Evolutionary conservation across 92 coral and sea anemone genomes (phyloP), one percentile per base, ranked within the genome.

Genomic region (Diadumene lineata): DNA sequence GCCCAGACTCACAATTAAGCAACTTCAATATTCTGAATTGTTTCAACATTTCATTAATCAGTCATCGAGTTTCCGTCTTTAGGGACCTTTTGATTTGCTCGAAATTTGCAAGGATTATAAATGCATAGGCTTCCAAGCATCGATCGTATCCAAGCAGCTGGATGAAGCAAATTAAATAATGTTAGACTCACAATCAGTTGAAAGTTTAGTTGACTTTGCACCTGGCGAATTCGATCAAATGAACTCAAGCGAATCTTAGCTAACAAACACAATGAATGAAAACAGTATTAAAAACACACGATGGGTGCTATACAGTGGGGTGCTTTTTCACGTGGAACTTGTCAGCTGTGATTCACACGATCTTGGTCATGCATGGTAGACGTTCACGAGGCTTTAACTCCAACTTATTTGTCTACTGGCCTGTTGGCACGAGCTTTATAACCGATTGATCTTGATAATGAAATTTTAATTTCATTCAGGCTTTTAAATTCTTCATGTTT

Each of bases 291-390:
- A 29, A 26, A n/a, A n/a, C n/a, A n/a, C n/a, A 62, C 43, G 31
- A 2, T 53, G 16, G 18, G 43, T 13, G 10, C 18, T 43, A 7
- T 62, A 43, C 68, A 62, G 68, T 10, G 68, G 0, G 8, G 19
- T 15, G 17, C 3, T 21, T 1, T 28, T 62, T 62, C 68, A 62
- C 68, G 68, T 62, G 68, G 29, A 28, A 0, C 1, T 28, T 1
- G 68, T 62, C 68, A 62, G 68, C 43, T 62, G 68, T 28, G 31
- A 15, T 58, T 58, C 60, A 2, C 18, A 53, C 60, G 24, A 53
- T 21, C 6, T 55, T 26, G 24, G 43, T 19, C 68, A 62, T 21
- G 68, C 43, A 30, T 62, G 43, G 11, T 13, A 4, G 7, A 62
- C 6, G 7, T 13, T 38, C 48, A 38, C 48, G 48, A 38, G 48